Conservation (phyloP, 2,113 vertebrate genomes). For the Nanorana parkeri region DNA sequence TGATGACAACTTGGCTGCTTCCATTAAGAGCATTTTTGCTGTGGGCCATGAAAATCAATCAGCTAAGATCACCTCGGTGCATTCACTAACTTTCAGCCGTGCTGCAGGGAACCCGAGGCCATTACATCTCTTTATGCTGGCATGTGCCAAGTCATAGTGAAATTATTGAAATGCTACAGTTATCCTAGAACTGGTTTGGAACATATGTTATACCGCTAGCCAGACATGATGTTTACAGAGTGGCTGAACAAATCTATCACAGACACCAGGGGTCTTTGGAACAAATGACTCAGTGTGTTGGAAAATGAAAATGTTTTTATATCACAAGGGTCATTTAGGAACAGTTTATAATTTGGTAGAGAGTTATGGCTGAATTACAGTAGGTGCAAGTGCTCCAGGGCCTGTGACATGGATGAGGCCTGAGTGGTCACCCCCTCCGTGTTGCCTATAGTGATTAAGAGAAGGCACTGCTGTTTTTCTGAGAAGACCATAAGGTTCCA, state of each 20-base stretch:
- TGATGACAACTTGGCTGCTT: slow-evolving; percentile 58
- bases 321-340: background rate
- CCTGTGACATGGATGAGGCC: too few relatives aligned
- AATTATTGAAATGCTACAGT: slow-evolving; percentile 53
- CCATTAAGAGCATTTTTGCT: slow-evolving; percentile 61
- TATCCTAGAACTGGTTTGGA: slow-evolving; percentile 58
- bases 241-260: background rate
- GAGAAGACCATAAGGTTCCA: too few relatives aligned
- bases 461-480: too few relatives aligned
- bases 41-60: slow-evolving; percentile 67
- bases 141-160: slow-evolving; percentile 53
- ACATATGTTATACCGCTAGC: slow-evolving; percentile 24
- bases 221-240: slow-evolving; percentile 17
- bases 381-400: too few relatives aligned
- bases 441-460: too few relatives aligned
- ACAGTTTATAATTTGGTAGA: background rate
- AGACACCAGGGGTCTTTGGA: background rate
- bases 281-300: background rate
- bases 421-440: too few relatives aligned
- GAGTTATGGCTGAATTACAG: too few relatives aligned
- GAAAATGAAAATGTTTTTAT: background rate
- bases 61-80: slow-evolving; percentile 60
- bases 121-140: slow-evolving; percentile 58
- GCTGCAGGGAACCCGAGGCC: slow-evolving; percentile 58
- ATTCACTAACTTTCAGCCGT: slow-evolving; percentile 58